phyloP scores from a whole-genome alignment of 2,113 vertebrate species.

The Morone chrysops region DNA sequence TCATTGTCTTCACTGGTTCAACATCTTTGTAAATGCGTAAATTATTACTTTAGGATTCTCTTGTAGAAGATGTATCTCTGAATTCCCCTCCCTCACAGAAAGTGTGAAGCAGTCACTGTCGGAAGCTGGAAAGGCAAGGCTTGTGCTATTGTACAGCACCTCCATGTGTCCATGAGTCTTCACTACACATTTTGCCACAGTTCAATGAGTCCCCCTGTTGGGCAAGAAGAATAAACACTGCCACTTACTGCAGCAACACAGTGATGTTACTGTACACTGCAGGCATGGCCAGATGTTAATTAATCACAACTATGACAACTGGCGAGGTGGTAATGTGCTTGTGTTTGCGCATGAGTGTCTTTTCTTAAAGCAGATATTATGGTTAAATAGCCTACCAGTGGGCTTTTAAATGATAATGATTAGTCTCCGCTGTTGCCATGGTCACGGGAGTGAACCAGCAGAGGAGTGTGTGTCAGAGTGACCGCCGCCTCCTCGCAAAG shows the following conservation, averaged over 20 bases:
- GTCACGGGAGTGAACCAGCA: conserved; percentile 59
- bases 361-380: conserved; percentile 38
- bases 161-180: conserved; percentile 50
- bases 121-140: background rate
- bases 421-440: conserved; percentile 78
- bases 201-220: conserved; percentile 55
- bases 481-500: conserved; percentile 41
- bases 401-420: conserved; percentile 74
- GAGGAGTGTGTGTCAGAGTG: conserved; percentile 42
- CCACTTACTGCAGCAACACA: conserved; percentile 17
- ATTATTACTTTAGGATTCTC: background rate
- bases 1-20: background rate
- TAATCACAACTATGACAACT: conserved; percentile 38
- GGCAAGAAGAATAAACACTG: conserved; percentile 10
- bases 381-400: conserved; percentile 25
- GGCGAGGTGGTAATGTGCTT: conserved; percentile 16
- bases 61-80: background rate
- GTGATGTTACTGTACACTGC: background rate
- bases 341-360: conserved; percentile 30
- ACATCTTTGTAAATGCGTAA: background rate
- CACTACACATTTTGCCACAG: conserved; percentile 46
- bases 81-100: background rate
- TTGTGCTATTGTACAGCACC: conserved; percentile 57
- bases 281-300: conserved; percentile 30
- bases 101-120: background rate